Evolutionary conservation across 2,113 vertebrate species (phyloP).

Genomic region (Silurus asotus): DNA sequence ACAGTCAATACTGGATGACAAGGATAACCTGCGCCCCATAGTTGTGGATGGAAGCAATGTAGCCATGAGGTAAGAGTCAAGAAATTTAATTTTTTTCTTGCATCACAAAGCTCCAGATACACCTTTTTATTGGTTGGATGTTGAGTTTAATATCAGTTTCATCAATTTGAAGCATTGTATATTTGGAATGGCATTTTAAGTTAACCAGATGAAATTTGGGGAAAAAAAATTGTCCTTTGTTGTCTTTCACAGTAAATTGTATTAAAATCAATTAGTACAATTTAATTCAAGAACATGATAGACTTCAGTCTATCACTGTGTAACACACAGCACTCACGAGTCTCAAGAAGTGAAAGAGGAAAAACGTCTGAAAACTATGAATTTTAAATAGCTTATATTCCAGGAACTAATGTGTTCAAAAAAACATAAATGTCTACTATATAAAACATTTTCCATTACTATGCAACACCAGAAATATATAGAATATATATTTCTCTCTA

Average conservation of each 20-base stretch:
- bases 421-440: not conserved
- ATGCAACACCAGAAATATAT: too few species aligned
- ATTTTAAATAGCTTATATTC: not conserved
- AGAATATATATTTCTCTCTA: too few species aligned
- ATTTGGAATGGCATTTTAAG: not conserved
- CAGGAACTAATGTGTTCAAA: not conserved
- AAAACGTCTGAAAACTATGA: not conserved
- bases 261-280: not conserved
- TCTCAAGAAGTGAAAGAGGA: too few species aligned
- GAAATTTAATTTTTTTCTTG: not conserved
- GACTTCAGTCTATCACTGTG: not conserved
- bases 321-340: not conserved
- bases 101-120: not conserved
- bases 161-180: not conserved
- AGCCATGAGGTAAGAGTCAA: conserved; percentile 88
- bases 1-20: conserved; percentile 78
- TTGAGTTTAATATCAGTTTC: not conserved
- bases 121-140: not conserved
- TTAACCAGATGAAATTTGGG: not conserved
- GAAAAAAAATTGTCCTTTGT: not conserved
- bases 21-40: conserved; percentile 89
- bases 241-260: not conserved
- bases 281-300: not conserved
- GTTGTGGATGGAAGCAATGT: conserved; percentile 98
- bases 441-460: too few species aligned